Base-by-base conservation (phyloP, 2,888 invertebrate species). In the Antitype chi region DNA sequence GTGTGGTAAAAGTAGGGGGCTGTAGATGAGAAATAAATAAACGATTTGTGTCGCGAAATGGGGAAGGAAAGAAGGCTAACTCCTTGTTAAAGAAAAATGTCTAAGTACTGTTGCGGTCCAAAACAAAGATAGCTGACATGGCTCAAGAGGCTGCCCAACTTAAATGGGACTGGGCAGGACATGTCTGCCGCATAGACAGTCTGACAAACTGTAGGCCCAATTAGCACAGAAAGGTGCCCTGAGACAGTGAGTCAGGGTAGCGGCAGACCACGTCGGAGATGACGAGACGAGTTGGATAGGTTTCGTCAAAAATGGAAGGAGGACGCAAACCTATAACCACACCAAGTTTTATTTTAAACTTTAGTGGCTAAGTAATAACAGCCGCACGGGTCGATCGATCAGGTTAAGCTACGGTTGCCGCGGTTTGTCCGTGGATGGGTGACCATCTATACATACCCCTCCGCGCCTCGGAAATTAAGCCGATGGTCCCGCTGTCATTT, bases 1-100 rank as follows among this genome's bases (percentile, higher is more conserved):
- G 43, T 55, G 63, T 70, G 32, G 32, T 71, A 67, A 66, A 74
- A 57, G 23, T 62, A 53, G 9, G n/a, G 9, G 38, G 20, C 25
- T 49, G 47, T 63, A 62, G 68, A 80, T 75, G 68, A 63, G 38
- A 52, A 70, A 78, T 87, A 74, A 80, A 81, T 82, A 64, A 68
- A 73, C 15, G 66, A 68, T 64, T 73, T 52, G 8, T 59, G 52
- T 59, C 15, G 17, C 17, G 23, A 60, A 6, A 15, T 43, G 20
- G 1, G 13, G 9, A 28, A n/a, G n/a, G 25, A 23, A 49, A 32
- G n/a, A 73, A 47, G 28, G 28, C 1, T 68, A n/a, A n/a, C 23
- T 6, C 1, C 23, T 28, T 49, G 2, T 47, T 11, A 47, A 43
- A 28, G 5, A 49, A 52, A 43, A 43, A 9, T 43, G 9, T 32